These are phyloP conservation scores for Orthonevra nobilis DNA, from an alignment of 2,888 invertebrate species.

Conservation along the genomic window DNA sequence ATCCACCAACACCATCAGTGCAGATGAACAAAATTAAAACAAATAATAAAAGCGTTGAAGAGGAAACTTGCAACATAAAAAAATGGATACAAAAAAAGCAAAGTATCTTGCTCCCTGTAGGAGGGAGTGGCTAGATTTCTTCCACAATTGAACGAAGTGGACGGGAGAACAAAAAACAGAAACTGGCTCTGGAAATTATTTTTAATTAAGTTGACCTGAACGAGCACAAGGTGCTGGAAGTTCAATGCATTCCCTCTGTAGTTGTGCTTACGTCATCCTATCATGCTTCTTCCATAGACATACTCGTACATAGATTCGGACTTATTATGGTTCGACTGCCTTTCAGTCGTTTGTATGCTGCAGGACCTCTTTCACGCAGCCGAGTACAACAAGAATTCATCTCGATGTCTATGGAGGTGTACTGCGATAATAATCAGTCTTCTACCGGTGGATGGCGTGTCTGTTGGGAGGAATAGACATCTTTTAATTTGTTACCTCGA, in stretches of 20 bases:
- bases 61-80: conserved; percentile 22
- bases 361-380: too few species aligned
- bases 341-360: too few species aligned
- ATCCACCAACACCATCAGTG: conserved; percentile 6
- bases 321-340: too few species aligned
- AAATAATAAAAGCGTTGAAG: conserved; percentile 57
- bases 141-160: conserved; percentile 27
- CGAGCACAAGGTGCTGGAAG: conserved; percentile 12
- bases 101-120: conserved; percentile 39
- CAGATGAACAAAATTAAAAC: conserved; percentile 60
- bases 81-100: background rate
- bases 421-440: too few species aligned
- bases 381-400: too few species aligned
- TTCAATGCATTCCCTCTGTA: background rate
- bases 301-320: too few species aligned
- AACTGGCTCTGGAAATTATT: conserved; percentile 59
- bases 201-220: conserved; percentile 74
- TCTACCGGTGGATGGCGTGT: conserved; percentile 8
- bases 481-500: conserved; percentile 17
- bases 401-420: too few species aligned
- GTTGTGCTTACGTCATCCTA: too few species aligned
- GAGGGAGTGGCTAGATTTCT: conserved; percentile 23
- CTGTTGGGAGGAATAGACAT: background rate
- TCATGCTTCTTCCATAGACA: too few species aligned
- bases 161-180: conserved; percentile 30